Evolutionary conservation across 2,888 invertebrate genomes (phyloP).

Genomic region (Hypselothyrea guttata): DNA sequence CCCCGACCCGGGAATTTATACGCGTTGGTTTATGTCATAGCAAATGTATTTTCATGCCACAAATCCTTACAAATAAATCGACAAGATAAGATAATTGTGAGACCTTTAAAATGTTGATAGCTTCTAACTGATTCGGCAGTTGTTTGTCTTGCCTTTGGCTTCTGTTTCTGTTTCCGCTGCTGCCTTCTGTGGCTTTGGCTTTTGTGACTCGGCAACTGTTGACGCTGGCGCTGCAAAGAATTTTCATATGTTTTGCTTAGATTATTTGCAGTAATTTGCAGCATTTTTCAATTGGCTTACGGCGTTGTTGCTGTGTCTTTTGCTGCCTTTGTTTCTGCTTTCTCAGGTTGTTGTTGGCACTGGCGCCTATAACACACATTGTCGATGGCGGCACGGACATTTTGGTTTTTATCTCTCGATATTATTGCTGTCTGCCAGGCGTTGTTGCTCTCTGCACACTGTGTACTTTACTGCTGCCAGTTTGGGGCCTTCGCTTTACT

Average conservation of each 20-base stretch:
- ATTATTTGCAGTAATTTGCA: background rate
- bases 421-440: slow-evolving; percentile 18
- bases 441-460: too few relatives aligned
- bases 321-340: slow-evolving; percentile 11
- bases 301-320: background rate
- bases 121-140: slow-evolving; percentile 57
- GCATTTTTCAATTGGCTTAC: slow-evolving; percentile 15
- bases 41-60: slow-evolving; percentile 64
- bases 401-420: too few relatives aligned
- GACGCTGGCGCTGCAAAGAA: background rate
- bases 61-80: slow-evolving; percentile 50
- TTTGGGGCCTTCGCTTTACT: slow-evolving; percentile 22
- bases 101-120: slow-evolving; percentile 16
- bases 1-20: slow-evolving; percentile 53
- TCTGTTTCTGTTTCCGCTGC: too few relatives aligned
- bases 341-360: slow-evolving; percentile 38
- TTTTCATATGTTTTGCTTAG: background rate
- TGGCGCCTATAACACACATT: slow-evolving; percentile 52
- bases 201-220: slow-evolving; percentile 8
- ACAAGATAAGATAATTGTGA: slow-evolving; percentile 52
- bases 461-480: background rate
- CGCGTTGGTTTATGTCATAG: slow-evolving; percentile 63
- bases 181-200: slow-evolving; percentile 7
- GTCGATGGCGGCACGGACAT: slow-evolving; percentile 62
- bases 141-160: slow-evolving; percentile 45